These are phyloP conservation scores for Apostichopus californicus DNA, from an alignment of 35 echinoderm and acorn worm genomes.

Conservation along the genomic window DNA sequence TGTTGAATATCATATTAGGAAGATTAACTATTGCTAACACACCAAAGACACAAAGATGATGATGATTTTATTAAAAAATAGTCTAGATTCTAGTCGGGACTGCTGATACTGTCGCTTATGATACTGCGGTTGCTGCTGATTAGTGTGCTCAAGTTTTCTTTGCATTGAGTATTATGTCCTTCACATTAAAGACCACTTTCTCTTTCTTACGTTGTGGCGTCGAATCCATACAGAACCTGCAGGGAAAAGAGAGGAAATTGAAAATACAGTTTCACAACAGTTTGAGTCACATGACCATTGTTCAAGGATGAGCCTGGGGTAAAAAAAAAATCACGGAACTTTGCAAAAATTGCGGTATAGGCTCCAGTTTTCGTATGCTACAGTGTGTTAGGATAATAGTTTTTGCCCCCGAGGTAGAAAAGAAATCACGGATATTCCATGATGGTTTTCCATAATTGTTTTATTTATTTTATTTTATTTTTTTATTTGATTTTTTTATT, in stretches of 20 bases:
- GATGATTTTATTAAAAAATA: not conserved
- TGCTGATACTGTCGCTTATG: not conserved
- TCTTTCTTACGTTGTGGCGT: conserved; percentile 88
- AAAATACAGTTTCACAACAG: no score
- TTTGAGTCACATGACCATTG: no score
- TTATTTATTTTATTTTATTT: no score
- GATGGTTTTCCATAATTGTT: no score
- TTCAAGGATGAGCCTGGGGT: no score
- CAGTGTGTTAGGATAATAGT: not conserved
- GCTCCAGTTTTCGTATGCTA: no score
- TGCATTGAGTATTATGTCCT: conserved; percentile 80
- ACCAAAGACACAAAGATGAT: not conserved
- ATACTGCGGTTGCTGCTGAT: not conserved
- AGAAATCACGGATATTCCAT: no score
- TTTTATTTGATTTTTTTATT: no score
- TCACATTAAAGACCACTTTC: conserved; percentile 93
- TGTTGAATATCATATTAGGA: not conserved
- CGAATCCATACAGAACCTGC: conserved; percentile 93
- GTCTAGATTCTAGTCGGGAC: not conserved
- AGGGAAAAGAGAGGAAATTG: not conserved
- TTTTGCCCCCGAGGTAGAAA: not conserved
- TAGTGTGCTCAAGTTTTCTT: conserved; percentile 40
- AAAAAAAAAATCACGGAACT: no score
- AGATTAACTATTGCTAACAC: conserved; percentile 10
- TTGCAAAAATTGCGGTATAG: no score